A percentile compares a stretch with the other conserved stretches of the same genome.
phyloP scores from a whole-genome alignment of 2,797 vertebrate genomes.

The Bradypodion pumilum region DNA sequence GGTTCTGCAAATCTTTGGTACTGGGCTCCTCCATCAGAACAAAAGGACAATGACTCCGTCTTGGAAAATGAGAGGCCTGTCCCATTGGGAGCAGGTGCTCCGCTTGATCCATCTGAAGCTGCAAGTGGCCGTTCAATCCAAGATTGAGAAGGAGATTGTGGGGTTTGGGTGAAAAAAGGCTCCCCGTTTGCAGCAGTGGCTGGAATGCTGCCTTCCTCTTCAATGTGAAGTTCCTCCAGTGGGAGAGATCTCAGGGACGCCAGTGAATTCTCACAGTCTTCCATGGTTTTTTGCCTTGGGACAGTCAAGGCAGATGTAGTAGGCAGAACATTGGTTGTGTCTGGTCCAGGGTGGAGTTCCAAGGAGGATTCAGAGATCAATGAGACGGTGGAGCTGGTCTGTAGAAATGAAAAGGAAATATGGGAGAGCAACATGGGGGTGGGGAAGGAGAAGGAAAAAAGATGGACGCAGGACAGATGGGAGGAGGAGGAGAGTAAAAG shows the following conservation, averaged over 20 bases:
- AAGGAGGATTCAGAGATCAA: constrained; percentile 77
- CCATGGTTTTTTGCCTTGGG: constrained; percentile 16
- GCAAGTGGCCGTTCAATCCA: constrained; percentile 37
- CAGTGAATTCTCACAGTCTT: constrained; percentile 32
- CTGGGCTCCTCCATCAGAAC: constrained; percentile 50
- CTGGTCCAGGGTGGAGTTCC: constrained; percentile 64
- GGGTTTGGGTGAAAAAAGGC: constrained; percentile 2
- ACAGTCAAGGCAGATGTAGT: constrained; percentile 19
- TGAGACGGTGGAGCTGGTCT: constrained; percentile 88
- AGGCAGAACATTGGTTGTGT: constrained; percentile 42
- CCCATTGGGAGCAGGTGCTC: constrained; percentile 67
- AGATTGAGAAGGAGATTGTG: neutral
- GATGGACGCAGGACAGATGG: constrained; percentile 25
- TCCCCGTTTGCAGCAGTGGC: constrained; percentile 14
- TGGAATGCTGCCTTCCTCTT: constrained; percentile 70
- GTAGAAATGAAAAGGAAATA: constrained; percentile 65
- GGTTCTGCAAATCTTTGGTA: neutral
- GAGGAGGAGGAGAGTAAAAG: neutral
- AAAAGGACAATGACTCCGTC: constrained; percentile 65
- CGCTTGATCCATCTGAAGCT: constrained; percentile 52
- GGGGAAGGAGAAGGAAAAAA: constrained; percentile 3
- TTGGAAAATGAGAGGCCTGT: constrained; percentile 65
- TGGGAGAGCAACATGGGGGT: constrained; percentile 6
- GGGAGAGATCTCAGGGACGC: constrained; percentile 61
- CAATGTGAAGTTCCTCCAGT: constrained; percentile 74